Conservation (phyloP, 1,140 invertebrate species). For the Tetranychus cinnabarinus region DNA sequence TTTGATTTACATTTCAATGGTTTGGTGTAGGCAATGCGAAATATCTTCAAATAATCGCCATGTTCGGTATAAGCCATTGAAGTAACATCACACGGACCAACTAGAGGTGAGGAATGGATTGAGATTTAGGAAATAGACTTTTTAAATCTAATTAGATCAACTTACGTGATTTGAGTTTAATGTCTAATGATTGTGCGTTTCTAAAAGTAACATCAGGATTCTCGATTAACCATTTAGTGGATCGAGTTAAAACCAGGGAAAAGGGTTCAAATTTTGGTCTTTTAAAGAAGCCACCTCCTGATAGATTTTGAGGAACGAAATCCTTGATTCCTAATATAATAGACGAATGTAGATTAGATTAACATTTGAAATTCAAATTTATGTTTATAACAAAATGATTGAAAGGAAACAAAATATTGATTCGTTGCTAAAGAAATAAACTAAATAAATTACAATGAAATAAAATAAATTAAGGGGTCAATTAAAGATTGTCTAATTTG, state of each 20-base stretch:
- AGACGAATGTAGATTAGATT: neutral
- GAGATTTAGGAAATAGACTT: too few species aligned
- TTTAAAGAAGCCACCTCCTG: slow-evolving; percentile 12
- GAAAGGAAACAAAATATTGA: too few species aligned
- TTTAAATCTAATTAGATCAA: neutral
- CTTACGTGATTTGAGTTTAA: slow-evolving; percentile 14
- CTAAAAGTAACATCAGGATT: slow-evolving; percentile 10
- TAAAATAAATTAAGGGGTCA: too few species aligned
- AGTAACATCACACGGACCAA: neutral
- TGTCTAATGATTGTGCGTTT: slow-evolving; percentile 14
- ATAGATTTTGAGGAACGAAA: slow-evolving; percentile 11
- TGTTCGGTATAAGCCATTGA: slow-evolving; percentile 14
- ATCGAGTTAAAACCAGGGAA: slow-evolving; percentile 10
- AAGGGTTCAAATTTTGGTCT: slow-evolving; percentile 14
- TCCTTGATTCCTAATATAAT: slow-evolving; percentile 10
- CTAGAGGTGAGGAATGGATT: neutral
- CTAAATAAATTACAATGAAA: too few species aligned
- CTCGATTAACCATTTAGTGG: slow-evolving; percentile 12
- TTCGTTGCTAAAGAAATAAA: too few species aligned
- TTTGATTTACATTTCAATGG: neutral
- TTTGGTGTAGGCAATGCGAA: slow-evolving; percentile 12
- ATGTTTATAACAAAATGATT: too few species aligned
- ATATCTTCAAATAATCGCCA: slow-evolving; percentile 13
- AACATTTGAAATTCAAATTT: neutral
- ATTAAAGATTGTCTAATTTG: too few species aligned